These are phyloP conservation scores for Halcyon malimbica DNA, from an alignment of 2,113 vertebrate genomes.

Conservation along the genomic window DNA sequence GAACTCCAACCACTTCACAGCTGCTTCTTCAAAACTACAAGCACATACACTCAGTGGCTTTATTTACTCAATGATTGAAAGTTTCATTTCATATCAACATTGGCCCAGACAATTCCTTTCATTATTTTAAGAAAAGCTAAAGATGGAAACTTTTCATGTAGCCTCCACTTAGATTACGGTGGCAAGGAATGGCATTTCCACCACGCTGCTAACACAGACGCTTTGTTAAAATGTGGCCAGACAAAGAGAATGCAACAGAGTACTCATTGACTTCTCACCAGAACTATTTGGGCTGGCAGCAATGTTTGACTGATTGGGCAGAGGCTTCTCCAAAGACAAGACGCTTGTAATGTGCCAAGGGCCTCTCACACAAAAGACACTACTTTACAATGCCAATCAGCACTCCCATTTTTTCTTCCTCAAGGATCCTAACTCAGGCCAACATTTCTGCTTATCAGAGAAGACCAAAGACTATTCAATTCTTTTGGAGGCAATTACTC, in stretches of 20 bases:
- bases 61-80: conserved; percentile 18
- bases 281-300: conserved; percentile 9
- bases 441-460: not conserved
- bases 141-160: conserved; percentile 10
- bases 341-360: not conserved
- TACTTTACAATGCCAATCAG: not conserved
- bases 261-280: not conserved
- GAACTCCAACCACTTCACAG: not conserved
- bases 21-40: not conserved
- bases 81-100: not conserved
- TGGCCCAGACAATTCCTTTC: not conserved
- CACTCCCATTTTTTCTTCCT: not conserved
- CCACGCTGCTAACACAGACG: not conserved
- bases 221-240: not conserved
- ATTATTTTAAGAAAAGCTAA: conserved; percentile 30
- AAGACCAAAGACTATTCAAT: not conserved
- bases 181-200: conserved; percentile 18
- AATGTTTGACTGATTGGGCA: not conserved
- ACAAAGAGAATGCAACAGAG: not conserved
- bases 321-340: not conserved
- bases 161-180: not conserved
- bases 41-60: not conserved
- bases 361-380: not conserved
- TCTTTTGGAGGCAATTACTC: not conserved
- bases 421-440: not conserved